Evolutionary conservation across 2,888 invertebrate species (phyloP), one percentile per base, ranked within the genome.

Genomic region (Copidosoma aretas): DNA sequence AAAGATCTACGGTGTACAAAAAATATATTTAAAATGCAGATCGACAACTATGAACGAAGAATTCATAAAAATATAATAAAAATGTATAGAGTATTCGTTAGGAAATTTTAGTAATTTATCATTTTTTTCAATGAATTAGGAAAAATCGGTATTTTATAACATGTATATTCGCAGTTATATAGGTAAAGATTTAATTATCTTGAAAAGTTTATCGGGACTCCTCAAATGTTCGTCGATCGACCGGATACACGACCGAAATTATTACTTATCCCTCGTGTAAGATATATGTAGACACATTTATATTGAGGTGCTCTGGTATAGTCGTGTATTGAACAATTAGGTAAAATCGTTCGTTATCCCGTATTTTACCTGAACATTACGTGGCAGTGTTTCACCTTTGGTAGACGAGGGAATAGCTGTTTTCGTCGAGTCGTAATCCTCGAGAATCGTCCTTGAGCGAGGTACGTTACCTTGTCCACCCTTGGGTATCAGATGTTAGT

Each of bases 401-500:
- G 82, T 77, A 73, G 82, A 76, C 77, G 81, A 76, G 75, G 80
- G 79, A 77, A 80, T 75, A 72, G 81, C 77, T 72, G 81, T 79
- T 80, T 83, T 82, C 76, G 81, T 77, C 75, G 81, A 79, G 80
- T 78, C 75, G 79, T 82, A 83, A 82, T 82, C 81, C 80, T 83
- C 83, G 76, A 81, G 81, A 76, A 82, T 82, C 74, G 82, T 82
- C 82, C 83, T 81, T 78, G 82, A 76, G 75, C 80, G 81, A 79
- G 81, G 80, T 78, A 81, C 80, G 79, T 78, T 81, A 81, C 79
- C 81, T 76, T 83, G 82, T 81, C 82, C 82, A 77, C 81, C 82
- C 83, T 83, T 83, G 78, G 81, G 82, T 82, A 83, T 79, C 81
- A 79, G 80, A 80, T 80, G 82, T 84, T 84, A 83, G 83, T 83